Base-by-base conservation (phyloP, 2,797 vertebrate species). In the Sternarchorhynchus goeldii region DNA sequence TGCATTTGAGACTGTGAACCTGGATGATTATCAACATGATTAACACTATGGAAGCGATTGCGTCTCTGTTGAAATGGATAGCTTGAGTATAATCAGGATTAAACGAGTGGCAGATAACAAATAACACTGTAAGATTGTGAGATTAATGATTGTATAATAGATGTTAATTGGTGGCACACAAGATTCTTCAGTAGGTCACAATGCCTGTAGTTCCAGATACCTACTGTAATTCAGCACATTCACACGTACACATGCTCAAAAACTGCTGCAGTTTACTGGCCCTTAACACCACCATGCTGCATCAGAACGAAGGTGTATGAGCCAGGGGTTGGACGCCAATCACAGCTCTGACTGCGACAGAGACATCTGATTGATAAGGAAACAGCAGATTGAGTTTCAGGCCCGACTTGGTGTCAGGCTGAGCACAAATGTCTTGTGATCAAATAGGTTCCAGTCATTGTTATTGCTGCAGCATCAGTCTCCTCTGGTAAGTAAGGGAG, bases 1-100 rank as follows among this genome's bases (percentile, higher is more conserved):
- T 74, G 72, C 53, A 50, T 73, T 55, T 53, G 70, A 50, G 60
- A 20, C 17, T 74, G 39, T 21, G 74, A 58, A 55, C n/a, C 20
- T 68, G 64, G 32, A 41, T 31, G 75, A 45, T 25, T 17, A 55
- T 45, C 29, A 69, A 50, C 45, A 50, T 50, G 45, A 50, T 50
- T 50, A 50, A 70, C 68, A 32, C 29, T 70, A 17, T 20, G 53
- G 68, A 70, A 56, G 68, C 56, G 68, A 69, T 53, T 12, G 45
- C 55, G 45, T 50, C 50, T n/a, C 67, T 21, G 67, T 21, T 21
- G 50, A 32, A 55, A 56, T 17, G 8, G 25, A 29, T 69, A 69
- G 67, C 8, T 32, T 17, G 25, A 57, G 34, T 57, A 56, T 31
- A 69, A 56, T 34, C 8, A 57, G 31, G 68, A 57, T 57, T 70